These are phyloP conservation scores for Novumbra hubbsi DNA, from an alignment of 2,797 vertebrate genomes.

Conservation along the genomic window DNA sequence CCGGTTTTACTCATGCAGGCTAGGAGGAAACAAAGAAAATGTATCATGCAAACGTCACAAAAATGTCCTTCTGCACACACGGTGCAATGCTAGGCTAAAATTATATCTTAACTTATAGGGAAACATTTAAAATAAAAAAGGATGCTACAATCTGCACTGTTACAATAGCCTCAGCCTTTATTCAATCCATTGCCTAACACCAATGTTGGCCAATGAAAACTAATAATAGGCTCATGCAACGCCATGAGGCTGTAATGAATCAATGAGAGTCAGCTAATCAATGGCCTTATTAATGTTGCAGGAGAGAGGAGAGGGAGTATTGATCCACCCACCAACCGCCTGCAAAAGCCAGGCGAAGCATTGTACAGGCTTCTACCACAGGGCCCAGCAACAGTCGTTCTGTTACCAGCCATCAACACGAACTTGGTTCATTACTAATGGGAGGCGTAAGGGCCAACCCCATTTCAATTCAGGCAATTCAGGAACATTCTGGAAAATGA, in stretches of 20 bases:
- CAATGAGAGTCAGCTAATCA: constrained; percentile 72
- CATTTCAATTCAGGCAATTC: background rate
- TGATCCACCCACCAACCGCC: constrained; percentile 59
- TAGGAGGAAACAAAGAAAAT: background rate
- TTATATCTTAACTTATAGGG: background rate
- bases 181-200: background rate
- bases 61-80: background rate
- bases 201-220: constrained; percentile 36
- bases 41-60: background rate
- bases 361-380: constrained; percentile 9
- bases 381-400: background rate
- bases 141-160: background rate
- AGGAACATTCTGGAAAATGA: background rate
- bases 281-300: constrained; percentile 73
- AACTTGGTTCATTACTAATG: background rate
- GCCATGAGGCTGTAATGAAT: constrained; percentile 68
- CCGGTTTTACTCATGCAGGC: background rate
- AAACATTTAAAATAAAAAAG: background rate
- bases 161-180: background rate
- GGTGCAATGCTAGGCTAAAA: background rate
- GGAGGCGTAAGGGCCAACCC: background rate
- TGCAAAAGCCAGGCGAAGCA: constrained; percentile 36
- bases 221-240: constrained; percentile 63
- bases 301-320: constrained; percentile 61
- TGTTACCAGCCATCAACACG: background rate